Conservation (phyloP, 2,113 vertebrate genomes). For the Megaleporinus macrocephalus region DNA sequence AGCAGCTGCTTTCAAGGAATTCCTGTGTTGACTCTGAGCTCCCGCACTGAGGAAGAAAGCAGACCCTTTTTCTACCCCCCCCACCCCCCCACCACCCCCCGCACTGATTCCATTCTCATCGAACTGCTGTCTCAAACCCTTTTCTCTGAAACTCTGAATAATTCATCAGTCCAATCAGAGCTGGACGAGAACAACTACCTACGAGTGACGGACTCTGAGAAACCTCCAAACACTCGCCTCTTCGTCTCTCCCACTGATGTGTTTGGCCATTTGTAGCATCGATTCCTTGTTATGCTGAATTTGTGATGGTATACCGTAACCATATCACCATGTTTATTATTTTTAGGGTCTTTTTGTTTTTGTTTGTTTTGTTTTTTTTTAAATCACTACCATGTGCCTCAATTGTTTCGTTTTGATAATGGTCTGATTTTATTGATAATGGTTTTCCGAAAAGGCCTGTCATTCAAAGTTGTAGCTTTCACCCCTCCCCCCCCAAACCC, state of each 20-base stretch:
- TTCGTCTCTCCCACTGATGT: conserved; percentile 36
- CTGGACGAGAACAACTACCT: conserved; percentile 54
- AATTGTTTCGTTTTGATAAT: conserved; percentile 41
- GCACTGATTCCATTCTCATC: conserved; percentile 54
- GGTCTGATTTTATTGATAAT: conserved; percentile 27
- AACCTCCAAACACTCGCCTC: conserved; percentile 23
- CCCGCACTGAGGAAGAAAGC: background rate
- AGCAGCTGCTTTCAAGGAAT: conserved; percentile 47
- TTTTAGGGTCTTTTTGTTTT: conserved; percentile 14
- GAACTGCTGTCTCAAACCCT: conserved; percentile 71
- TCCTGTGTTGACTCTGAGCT: conserved; percentile 33
- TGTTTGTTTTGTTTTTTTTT: conserved; percentile 27
- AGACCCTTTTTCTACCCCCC: conserved; percentile 6
- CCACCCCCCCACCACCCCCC: background rate
- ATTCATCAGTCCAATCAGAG: conserved; percentile 29
- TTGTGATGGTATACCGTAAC: conserved; percentile 39
- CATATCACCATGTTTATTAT: conserved; percentile 23
- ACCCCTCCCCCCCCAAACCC: too few species aligned
- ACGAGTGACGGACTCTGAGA: conserved; percentile 32
- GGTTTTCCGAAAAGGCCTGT: conserved; percentile 21
- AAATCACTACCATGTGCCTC: conserved; percentile 54
- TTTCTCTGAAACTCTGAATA: conserved; percentile 45
- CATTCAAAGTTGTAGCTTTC: conserved; percentile 39
- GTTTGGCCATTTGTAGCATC: conserved; percentile 33
- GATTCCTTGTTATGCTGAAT: conserved; percentile 41